Percentiles rank a stretch among this genome's conserved stretches.
These are phyloP conservation scores for Zaprionus ornatus DNA, from an alignment of 1,140 invertebrate species.

Conservation along the genomic window DNA sequence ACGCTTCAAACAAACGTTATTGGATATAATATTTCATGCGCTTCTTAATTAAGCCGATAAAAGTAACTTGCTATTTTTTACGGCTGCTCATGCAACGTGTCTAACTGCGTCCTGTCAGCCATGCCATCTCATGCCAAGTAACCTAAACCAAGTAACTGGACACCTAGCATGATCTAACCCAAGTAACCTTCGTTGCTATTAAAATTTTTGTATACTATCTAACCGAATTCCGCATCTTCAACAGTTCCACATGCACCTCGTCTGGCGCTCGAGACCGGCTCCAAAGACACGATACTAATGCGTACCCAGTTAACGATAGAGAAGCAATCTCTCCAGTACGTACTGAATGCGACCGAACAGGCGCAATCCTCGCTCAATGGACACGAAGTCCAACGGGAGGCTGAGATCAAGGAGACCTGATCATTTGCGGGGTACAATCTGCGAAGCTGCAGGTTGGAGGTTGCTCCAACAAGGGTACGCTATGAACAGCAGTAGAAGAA, in stretches of 20 bases:
- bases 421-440: constrained; percentile 86
- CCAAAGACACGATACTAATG: constrained; percentile 91
- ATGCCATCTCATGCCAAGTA: not conserved
- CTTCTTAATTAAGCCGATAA: constrained; percentile 42
- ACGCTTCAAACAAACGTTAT: constrained; percentile 43
- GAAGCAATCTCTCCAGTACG: constrained; percentile 88
- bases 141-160: not conserved
- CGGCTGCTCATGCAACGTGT: constrained; percentile 71
- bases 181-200: not conserved
- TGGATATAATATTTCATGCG: constrained; percentile 62
- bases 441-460: constrained; percentile 91
- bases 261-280: constrained; percentile 89
- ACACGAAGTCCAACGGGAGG: constrained; percentile 89
- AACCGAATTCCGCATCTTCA: not conserved
- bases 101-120: constrained; percentile 19
- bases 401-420: constrained; percentile 87
- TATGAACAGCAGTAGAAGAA: constrained; percentile 94
- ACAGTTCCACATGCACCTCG: constrained; percentile 86
- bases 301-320: constrained; percentile 91
- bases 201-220: not conserved
- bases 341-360: constrained; percentile 85
- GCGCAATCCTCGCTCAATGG: constrained; percentile 91
- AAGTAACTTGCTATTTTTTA: constrained; percentile 78
- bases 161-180: not conserved
- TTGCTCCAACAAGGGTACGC: constrained; percentile 93